Percentiles rank a stretch among this genome's conserved stretches.
Evolutionary conservation across 1,140 invertebrate genomes (phyloP).

Genomic region (Calephelis nemesis): DNA sequence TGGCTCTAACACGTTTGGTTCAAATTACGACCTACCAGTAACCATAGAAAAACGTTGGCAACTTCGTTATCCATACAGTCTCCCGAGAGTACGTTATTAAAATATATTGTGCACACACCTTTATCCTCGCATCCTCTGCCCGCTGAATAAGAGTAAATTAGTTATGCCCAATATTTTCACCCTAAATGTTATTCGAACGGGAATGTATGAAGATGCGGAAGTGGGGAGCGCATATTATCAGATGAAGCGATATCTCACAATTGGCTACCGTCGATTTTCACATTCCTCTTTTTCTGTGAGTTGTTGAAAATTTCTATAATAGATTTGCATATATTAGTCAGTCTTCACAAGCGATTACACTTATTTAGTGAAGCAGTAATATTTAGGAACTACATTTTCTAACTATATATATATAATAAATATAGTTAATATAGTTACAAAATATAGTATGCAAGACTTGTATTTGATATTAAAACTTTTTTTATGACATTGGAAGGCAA

Average conservation of each 20-base stretch:
- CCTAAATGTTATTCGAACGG: constrained; percentile 71
- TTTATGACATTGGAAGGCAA: no score
- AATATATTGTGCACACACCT: constrained; percentile 72
- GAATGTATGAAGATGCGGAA: constrained; percentile 63
- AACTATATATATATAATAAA: no score
- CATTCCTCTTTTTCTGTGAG: constrained; percentile 62
- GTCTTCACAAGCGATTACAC: no score
- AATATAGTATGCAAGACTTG: no score
- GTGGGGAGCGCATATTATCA: constrained; percentile 72
- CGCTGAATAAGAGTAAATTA: constrained; percentile 67
- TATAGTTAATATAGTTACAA: no score
- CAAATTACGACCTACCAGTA: constrained; percentile 47
- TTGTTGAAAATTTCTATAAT: constrained; percentile 62
- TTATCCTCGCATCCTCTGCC: constrained; percentile 48
- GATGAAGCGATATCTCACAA: constrained; percentile 54
- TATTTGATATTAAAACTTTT: no score
- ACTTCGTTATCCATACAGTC: constrained; percentile 65
- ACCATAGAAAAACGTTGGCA: constrained; percentile 64
- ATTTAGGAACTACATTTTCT: no score
- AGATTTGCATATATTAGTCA: constrained; percentile 57
- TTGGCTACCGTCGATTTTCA: constrained; percentile 48
- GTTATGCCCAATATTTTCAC: constrained; percentile 77
- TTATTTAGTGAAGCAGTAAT: no score
- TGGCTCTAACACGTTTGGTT: constrained; percentile 46
- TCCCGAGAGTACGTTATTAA: constrained; percentile 72